Evolutionary conservation across 2,888 invertebrate species (phyloP), one percentile per base, ranked within the genome.

Genomic region (Temnothorax rugatulus): DNA sequence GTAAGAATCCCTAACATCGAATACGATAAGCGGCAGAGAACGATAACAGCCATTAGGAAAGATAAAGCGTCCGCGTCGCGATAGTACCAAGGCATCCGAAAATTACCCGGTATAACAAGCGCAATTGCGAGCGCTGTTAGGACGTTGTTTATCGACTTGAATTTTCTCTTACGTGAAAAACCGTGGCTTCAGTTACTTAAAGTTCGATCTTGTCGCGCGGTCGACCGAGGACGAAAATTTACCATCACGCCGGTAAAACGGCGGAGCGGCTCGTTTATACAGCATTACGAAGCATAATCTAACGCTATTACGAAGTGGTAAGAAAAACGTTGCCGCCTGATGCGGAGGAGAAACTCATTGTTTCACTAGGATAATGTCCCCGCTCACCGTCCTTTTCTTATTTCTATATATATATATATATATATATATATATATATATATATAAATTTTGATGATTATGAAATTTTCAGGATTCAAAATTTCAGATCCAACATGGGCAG

Each of bases 291-390:
- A 34, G 68, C 75, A 79, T 84, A 82, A 87, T 86, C 81, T 68
- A 86, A 84, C 68, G 77, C 29, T 66, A 69, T 64, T 74, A 61
- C 66, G n/a, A 25, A 75, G 34, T 8, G 11, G n/a, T 73, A 77
- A 76, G 64, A 75, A 73, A 59, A 66, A 76, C 82, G 52, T 82
- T 21, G 21, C 25, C 54, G 52, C 64, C 47, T 1, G 66, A 66
- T 29, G 71, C 59, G 59, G 61, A 50, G 59, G 38, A 29, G 61
- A 44, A 79, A 79, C 82, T 82, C 79, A 84, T 86, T 86, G 84
- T 83, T 82, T 84, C 86, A 75, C 71, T 75, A 57, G 69, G 83
- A 79, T 86, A 86, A 87, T 84, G 84, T 82, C 77, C 73, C 34
- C 61, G 38, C 11, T 83, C 47, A 63, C 21, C 38, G 13, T 54